phyloP scores from a whole-genome alignment of 2,797 vertebrate genomes.

The Ctenosaura bakeri region DNA sequence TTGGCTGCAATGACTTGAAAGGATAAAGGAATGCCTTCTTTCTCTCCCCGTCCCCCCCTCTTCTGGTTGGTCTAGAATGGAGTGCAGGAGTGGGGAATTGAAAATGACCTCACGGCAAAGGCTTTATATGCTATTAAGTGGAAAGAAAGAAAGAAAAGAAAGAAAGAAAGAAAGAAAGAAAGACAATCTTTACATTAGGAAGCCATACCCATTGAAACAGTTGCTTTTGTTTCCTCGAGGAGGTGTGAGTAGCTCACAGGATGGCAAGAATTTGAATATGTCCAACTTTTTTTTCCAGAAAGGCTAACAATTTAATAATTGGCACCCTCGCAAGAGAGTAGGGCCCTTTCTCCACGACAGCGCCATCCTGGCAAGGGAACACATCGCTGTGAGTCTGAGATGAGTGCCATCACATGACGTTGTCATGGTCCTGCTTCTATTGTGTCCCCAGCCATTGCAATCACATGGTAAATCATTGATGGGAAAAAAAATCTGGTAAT shows the following conservation, averaged over 20 bases:
- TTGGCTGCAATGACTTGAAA: background rate
- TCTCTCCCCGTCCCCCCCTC: background rate
- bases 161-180: background rate
- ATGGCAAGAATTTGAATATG: background rate
- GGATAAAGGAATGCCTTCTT: background rate
- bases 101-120: background rate
- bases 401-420: no score
- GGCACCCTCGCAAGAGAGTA: no score
- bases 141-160: background rate
- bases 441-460: no score
- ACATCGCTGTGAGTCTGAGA: no score
- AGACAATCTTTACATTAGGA: background rate
- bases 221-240: background rate
- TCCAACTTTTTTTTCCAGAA: background rate
- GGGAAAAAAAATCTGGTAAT: no score
- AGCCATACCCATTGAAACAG: background rate
- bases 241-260: background rate
- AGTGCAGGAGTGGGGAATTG: background rate
- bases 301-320: no score
- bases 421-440: no score
- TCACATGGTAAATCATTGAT: no score
- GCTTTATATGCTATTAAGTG: background rate
- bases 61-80: background rate
- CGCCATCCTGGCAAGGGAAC: background rate
- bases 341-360: no score